These are phyloP conservation scores for Philotrypesis tridentata DNA, from an alignment of 1,140 invertebrate species.

Conservation along the genomic window DNA sequence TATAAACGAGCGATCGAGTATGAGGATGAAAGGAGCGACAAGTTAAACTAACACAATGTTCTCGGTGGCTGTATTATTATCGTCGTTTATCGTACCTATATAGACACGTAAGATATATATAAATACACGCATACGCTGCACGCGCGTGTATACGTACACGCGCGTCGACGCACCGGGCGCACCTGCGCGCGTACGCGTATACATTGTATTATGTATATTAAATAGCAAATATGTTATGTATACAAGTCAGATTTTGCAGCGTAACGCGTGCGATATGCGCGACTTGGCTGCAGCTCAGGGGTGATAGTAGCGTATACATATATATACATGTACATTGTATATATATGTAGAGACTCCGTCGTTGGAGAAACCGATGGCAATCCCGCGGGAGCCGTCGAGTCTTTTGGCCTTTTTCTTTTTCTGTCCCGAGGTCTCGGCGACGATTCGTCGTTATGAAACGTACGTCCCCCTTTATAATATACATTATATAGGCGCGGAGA, in stretches of 20 bases:
- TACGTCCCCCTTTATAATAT: background rate
- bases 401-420: constrained; percentile 37
- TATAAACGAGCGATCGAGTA: background rate
- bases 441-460: background rate
- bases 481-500: too few species aligned
- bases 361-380: constrained; percentile 21
- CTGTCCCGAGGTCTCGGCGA: background rate
- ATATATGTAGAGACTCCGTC: background rate
- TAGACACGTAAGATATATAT: constrained; percentile 62
- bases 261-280: background rate
- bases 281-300: background rate
- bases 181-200: too few species aligned
- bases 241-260: constrained; percentile 44
- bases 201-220: constrained; percentile 26
- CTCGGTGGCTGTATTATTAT: constrained; percentile 66
- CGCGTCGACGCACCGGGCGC: too few species aligned
- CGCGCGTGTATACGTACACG: constrained; percentile 21
- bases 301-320: too few species aligned
- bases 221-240: constrained; percentile 51
- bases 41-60: constrained; percentile 51
- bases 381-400: background rate
- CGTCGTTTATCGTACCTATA: constrained; percentile 69
- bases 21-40: constrained; percentile 1
- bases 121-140: too few species aligned
- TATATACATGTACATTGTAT: too few species aligned